phyloP scores from a whole-genome alignment of 2,888 invertebrate genomes.

The Cataglyphis cursor region DNA sequence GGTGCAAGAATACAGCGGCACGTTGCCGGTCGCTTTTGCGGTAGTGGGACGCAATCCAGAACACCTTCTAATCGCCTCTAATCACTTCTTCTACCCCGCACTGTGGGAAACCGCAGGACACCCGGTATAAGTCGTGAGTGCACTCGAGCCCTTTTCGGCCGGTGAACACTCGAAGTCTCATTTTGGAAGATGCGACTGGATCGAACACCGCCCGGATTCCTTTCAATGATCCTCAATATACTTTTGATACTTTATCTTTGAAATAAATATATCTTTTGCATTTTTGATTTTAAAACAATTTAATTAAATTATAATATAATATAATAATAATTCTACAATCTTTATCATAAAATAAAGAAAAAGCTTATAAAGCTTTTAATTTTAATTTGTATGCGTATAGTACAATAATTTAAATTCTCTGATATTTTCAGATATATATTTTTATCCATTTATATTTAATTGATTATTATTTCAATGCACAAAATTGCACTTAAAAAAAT shows the following conservation, averaged over 20 bases:
- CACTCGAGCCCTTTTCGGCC: slow-evolving; percentile 25
- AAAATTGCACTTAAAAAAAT: background rate
- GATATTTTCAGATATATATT: no score
- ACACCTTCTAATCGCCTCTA: slow-evolving; percentile 78
- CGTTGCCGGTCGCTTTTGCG: slow-evolving; percentile 62
- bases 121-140: slow-evolving; percentile 37
- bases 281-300: background rate
- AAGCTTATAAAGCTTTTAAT: background rate
- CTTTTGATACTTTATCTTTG: background rate
- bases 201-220: background rate
- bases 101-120: slow-evolving; percentile 70
- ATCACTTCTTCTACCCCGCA: slow-evolving; percentile 64
- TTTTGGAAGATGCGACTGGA: slow-evolving; percentile 11
- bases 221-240: background rate
- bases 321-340: background rate
- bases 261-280: background rate
- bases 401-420: background rate
- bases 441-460: no score
- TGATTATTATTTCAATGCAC: background rate
- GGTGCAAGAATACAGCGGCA: slow-evolving; percentile 33
- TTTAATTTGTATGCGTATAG: background rate
- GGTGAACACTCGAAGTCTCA: slow-evolving; percentile 18
- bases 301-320: background rate
- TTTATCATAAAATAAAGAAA: background rate
- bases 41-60: slow-evolving; percentile 78